Percentiles rank a stretch among this genome's conserved stretches.
Evolutionary conservation across 1,140 invertebrate genomes (phyloP).

Genomic region (Mamestra configurata): DNA sequence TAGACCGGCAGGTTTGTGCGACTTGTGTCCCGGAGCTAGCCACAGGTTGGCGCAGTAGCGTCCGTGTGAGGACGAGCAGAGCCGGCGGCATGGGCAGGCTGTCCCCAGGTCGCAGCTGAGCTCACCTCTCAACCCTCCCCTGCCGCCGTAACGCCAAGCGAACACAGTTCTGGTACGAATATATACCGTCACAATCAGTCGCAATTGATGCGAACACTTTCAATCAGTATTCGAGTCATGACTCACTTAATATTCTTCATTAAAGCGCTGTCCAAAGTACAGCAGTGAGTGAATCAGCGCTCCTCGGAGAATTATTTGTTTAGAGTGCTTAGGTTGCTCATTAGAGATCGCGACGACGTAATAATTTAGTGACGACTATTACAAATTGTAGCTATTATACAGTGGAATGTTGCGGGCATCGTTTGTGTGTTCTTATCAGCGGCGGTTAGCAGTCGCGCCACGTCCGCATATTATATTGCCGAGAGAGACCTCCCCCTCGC

Average conservation of each 20-base stretch:
- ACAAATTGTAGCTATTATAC: constrained; percentile 24
- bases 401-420: not conserved
- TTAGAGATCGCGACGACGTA: not conserved
- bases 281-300: not conserved
- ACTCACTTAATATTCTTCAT: not conserved
- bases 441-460: constrained; percentile 24
- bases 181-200: not conserved
- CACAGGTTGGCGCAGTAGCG: too few relatives aligned
- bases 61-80: too few relatives aligned
- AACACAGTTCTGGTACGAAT: not conserved
- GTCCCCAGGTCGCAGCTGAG: too few relatives aligned
- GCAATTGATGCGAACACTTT: not conserved
- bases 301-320: not conserved
- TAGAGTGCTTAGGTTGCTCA: not conserved
- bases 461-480: constrained; percentile 38
- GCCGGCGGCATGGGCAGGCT: too few relatives aligned
- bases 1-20: too few relatives aligned
- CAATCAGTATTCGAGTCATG: not conserved
- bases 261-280: not conserved
- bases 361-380: not conserved
- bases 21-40: too few relatives aligned
- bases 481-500: not conserved
- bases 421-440: constrained; percentile 27
- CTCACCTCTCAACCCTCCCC: too few relatives aligned
- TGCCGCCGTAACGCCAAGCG: too few relatives aligned